Evolutionary conservation across 2,888 invertebrate genomes (phyloP).

Genomic region (Catocala sponsa): DNA sequence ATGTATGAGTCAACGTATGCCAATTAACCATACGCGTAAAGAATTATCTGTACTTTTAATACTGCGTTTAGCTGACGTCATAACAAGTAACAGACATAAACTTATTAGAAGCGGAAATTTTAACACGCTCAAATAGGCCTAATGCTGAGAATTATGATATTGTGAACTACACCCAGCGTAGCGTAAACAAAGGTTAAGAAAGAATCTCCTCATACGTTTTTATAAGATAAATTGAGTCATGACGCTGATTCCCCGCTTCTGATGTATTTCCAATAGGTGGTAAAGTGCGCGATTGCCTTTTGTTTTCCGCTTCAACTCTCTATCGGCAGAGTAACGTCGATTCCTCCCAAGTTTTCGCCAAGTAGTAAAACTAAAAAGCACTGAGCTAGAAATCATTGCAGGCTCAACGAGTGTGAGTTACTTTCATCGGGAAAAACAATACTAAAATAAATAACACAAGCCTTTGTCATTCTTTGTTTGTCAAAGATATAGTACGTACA

Average conservation of each 20-base stretch:
- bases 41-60: no score
- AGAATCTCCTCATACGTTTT: neutral
- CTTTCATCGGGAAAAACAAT: constrained; percentile 9
- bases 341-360: constrained; percentile 26
- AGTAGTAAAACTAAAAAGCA: constrained; percentile 31
- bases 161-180: no score
- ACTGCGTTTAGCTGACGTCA: no score
- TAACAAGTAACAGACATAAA: no score
- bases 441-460: neutral
- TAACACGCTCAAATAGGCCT: no score
- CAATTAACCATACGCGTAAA: no score
- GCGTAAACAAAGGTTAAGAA: neutral
- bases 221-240: constrained; percentile 6
- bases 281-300: constrained; percentile 40
- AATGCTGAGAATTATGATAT: no score
- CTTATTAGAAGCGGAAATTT: no score
- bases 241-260: constrained; percentile 5
- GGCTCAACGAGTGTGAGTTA: constrained; percentile 9
- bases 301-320: constrained; percentile 40
- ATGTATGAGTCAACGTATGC: no score
- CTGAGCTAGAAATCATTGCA: constrained; percentile 29
- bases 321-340: constrained; percentile 22
- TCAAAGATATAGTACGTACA: neutral
- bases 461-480: neutral
- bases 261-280: constrained; percentile 36